phyloP scores from a whole-genome alignment of 1,140 invertebrate species.

The Trachymyrmex septentrionalis region DNA sequence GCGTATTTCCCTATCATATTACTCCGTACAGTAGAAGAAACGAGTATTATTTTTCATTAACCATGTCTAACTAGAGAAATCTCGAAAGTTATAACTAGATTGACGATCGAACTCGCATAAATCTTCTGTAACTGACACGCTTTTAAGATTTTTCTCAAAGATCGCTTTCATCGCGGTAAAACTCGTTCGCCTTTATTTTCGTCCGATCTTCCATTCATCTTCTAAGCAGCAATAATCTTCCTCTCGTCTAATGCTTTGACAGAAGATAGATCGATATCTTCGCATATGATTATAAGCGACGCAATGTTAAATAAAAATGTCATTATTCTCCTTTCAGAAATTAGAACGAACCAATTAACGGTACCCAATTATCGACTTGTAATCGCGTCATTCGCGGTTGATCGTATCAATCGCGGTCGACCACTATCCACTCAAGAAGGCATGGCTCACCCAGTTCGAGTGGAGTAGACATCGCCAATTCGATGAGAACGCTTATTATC shows the following conservation, averaged over 20 bases:
- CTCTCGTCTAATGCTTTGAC: neutral
- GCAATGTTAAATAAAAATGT: slow-evolving; percentile 34
- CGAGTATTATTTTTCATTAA: slow-evolving; percentile 30
- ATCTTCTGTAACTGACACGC: slow-evolving; percentile 67
- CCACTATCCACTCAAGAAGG: slow-evolving; percentile 8
- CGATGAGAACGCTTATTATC: slow-evolving; percentile 52
- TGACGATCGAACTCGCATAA: slow-evolving; percentile 64
- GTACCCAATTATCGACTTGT: slow-evolving; percentile 44
- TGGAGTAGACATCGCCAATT: slow-evolving; percentile 38
- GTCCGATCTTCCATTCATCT: slow-evolving; percentile 57
- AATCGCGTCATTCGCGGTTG: slow-evolving; percentile 57
- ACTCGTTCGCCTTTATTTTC: slow-evolving; percentile 47
- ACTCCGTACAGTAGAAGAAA: slow-evolving; percentile 4
- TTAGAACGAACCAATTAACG: slow-evolving; percentile 47
- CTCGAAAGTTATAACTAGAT: slow-evolving; percentile 45
- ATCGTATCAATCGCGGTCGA: slow-evolving; percentile 47
- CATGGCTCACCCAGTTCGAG: slow-evolving; percentile 35
- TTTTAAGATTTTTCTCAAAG: slow-evolving; percentile 51
- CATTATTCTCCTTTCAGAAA: slow-evolving; percentile 19
- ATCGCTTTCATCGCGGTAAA: slow-evolving; percentile 64
- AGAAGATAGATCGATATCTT: slow-evolving; percentile 35
- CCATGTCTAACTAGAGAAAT: slow-evolving; percentile 49
- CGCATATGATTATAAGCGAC: slow-evolving; percentile 18
- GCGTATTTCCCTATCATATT: neutral
- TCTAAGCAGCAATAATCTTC: slow-evolving; percentile 11